Evolutionary conservation across 2,113 vertebrate genomes (phyloP).

Genomic region (Ancistrus triradiatus): DNA sequence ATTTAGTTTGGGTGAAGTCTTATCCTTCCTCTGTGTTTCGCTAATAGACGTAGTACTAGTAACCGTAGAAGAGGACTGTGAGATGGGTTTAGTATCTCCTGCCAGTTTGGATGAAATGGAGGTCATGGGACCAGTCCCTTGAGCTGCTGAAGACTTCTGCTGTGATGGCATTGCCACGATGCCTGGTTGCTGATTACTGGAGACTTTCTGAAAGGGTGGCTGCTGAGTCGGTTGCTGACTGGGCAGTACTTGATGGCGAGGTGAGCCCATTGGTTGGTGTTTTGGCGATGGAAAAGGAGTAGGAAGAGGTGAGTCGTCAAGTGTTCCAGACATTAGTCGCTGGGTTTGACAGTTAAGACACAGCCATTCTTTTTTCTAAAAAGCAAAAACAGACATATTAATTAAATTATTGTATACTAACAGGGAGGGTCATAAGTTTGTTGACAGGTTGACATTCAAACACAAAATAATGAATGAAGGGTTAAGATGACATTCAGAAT

Average conservation of each 20-base stretch:
- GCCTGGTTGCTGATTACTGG: constrained; percentile 54
- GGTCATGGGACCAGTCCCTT: constrained; percentile 48
- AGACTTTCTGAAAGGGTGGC: constrained; percentile 59
- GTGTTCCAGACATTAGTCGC: constrained; percentile 85
- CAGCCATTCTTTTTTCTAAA: constrained; percentile 97
- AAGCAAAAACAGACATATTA: constrained; percentile 44
- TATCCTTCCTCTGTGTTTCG: constrained; percentile 57
- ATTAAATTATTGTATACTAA: too few relatives aligned
- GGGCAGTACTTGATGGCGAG: constrained; percentile 65
- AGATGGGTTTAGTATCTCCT: constrained; percentile 63
- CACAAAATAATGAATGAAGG: too few relatives aligned
- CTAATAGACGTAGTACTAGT: constrained; percentile 14
- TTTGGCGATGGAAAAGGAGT: constrained; percentile 75
- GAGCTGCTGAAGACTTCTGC: constrained; percentile 56
- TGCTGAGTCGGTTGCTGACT: constrained; percentile 54
- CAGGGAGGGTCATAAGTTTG: too few relatives aligned
- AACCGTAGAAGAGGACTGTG: constrained; percentile 46
- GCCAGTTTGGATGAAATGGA: constrained; percentile 63
- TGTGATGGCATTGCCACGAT: constrained; percentile 44
- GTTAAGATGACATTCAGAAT: too few relatives aligned
- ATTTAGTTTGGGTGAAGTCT: constrained; percentile 50
- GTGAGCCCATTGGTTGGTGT: constrained; percentile 70
- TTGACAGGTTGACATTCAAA: neutral
- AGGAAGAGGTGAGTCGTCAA: constrained; percentile 78
- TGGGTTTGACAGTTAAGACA: constrained; percentile 99